Evolutionary conservation across 2,113 vertebrate genomes (phyloP), one percentile per base, ranked within the genome.

Genomic region (Passerina amoena): DNA sequence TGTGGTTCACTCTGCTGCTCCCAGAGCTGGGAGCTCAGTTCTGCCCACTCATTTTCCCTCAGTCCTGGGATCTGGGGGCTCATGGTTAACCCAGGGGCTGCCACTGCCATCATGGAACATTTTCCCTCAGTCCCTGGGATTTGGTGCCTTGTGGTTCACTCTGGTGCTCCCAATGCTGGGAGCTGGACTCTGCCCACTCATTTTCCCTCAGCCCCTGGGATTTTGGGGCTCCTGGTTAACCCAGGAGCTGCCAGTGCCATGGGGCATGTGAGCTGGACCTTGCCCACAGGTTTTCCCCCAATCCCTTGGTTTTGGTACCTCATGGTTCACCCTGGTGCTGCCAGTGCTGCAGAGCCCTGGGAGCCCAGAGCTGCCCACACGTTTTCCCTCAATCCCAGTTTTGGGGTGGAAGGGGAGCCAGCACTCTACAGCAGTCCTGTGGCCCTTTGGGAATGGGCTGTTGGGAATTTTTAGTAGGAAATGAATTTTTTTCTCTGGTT

Each of bases 201-300:
- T 57, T 75, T 31, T 47, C 57, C 45, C 12, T 61, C 28, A 61
- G 0, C 20, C 28, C 35, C 21, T 61, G 73, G 9, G 35, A 14
- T 40, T 38, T 40, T 33, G 73, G 5, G 16, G 9, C 15, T 31
- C 10, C 8, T 1, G 64, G 47, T 98, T 98, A 97, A 98, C 97
- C 97, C 97, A 42, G 42, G 61, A 45, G 64, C 91, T 97, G 96
- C 97, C 97, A 94, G 93, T 27, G 68, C 4, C 27, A 19, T 3
- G 11, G 44, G 35, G 37, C 30, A 8, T 42, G 53, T 1, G 3
- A 42, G 54, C 57, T 37, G 31, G 33, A 24, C 12, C 7, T 11
- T 54, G 61, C 7, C 11, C 3, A 0, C 15, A 19, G 14, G 15
- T 56, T 47, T 81, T 57, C 78, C n/a, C 22, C 25, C 61, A 45